A percentile compares a stretch with the other conserved stretches of the same genome.
Conservation (phyloP, 2,797 vertebrate genomes). For the Natrix natrix region DNA sequence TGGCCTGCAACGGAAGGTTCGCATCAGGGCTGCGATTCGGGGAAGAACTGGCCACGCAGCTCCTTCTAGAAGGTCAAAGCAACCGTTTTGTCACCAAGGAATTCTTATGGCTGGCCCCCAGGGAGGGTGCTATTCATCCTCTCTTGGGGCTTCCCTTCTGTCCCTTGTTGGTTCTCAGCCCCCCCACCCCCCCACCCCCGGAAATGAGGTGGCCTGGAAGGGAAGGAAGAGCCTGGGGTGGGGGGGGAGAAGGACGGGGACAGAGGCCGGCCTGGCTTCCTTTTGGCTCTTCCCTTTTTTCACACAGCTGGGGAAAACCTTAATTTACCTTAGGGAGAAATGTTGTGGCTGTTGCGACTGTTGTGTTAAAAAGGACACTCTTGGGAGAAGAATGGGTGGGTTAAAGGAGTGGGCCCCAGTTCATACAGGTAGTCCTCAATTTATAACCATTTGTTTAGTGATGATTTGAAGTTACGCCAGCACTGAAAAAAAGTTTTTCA, state of each 20-base stretch:
- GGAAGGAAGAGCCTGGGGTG: not conserved
- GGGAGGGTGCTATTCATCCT: not conserved
- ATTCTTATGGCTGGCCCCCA: not conserved
- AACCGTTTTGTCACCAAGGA: not conserved
- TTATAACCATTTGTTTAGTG: not conserved
- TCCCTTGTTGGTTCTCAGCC: not conserved
- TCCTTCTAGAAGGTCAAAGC: not conserved
- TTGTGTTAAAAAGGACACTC: not conserved
- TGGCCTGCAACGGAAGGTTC: constrained; percentile 50
- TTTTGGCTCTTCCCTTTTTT: not conserved
- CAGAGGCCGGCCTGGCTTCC: not conserved
- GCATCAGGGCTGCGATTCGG: not conserved
- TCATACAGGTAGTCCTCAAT: not conserved
- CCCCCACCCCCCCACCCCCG: not conserved
- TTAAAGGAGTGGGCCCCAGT: not conserved
- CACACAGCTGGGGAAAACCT: not conserved
- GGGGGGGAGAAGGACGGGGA: no score
- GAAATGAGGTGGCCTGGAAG: not conserved
- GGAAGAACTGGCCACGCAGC: no score
- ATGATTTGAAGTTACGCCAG: no score
- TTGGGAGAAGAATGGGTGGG: not conserved
- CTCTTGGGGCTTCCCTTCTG: not conserved
- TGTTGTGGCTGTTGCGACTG: not conserved
- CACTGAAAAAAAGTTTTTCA: no score
- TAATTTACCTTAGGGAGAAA: not conserved